Conservation (phyloP, 2,888 invertebrate species). For the Tenthredo distinguenda region DNA sequence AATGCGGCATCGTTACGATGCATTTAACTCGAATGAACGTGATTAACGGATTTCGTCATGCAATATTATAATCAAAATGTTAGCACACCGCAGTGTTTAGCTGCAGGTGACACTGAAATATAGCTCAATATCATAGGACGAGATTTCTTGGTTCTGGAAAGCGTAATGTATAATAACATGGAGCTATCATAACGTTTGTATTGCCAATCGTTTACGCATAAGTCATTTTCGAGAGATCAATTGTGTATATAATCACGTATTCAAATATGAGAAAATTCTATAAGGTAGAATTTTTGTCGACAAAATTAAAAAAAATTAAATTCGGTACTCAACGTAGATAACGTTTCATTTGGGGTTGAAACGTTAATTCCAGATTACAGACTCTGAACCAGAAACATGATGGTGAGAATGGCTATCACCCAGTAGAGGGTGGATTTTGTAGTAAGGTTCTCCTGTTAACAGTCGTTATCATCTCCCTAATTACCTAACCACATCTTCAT, state of each 20-base stretch:
- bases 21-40: neutral
- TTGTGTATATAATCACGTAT: neutral
- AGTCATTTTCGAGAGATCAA: neutral
- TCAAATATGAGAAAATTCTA: neutral
- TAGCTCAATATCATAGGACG: neutral
- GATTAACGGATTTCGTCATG: neutral
- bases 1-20: neutral
- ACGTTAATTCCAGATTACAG: constrained; percentile 44
- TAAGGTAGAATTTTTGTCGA: neutral
- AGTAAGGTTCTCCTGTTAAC: constrained; percentile 37
- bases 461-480: constrained; percentile 40
- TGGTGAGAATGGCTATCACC: constrained; percentile 23
- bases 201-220: neutral
- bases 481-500: constrained; percentile 48
- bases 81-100: neutral
- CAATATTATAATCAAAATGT: constrained; percentile 28
- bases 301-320: neutral
- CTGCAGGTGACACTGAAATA: neutral
- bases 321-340: neutral
- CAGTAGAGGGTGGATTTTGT: constrained; percentile 35
- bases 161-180: neutral
- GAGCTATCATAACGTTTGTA: neutral
- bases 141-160: neutral
- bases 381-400: constrained; percentile 47
- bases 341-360: constrained; percentile 36